Evolutionary conservation across 2,888 invertebrate genomes (phyloP), one percentile per base, ranked within the genome.

Genomic region (Acanthosepion esculentum): DNA sequence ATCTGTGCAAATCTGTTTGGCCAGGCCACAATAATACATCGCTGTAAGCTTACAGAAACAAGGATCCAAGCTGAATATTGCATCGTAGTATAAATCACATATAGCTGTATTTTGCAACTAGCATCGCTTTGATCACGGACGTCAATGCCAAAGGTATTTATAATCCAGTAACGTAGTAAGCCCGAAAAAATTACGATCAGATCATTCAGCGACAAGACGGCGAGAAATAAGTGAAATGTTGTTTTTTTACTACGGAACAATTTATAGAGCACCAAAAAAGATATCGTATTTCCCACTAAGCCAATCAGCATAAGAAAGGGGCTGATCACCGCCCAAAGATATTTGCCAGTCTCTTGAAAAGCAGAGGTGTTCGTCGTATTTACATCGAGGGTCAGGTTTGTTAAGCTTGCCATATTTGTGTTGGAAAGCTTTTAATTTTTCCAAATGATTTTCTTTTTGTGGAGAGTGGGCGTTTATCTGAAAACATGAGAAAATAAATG

Each of bases 201-300:
- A 92, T 95, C 95, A 6, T 94, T 78, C 29, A 94, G 91, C 23
- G 95, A 95, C 91, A 95, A 59, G 41, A 78, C n/a, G 8, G 29
- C 12, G 29, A 92, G 92, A 48, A 78, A 78, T 78, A 78, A 78
- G 15, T 78, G 78, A 18, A 78, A 78, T 5, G 78, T n/a, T 10
- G 78, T 12, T 33, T 33, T 78, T 12, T 15, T 20, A 33, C 12
- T 0, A 0, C 78, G n/a, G 15, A 78, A 78, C 33, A 78, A 78
- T 78, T 78, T 78, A 12, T 4, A 78, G 15, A 78, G n/a, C 10
- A 78, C 78, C n/a, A 78, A 12, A 78, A 33, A n/a, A 18, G 78
- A 10, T 15, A 4, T 78, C 12, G 15, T 78, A 12, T 78, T 78
- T 0, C 78, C 78, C 0, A 78, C 0, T 12, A 78, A 33, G n/a